phyloP scores from a whole-genome alignment of 2,888 invertebrate genomes.

The Leuctra nigra region DNA sequence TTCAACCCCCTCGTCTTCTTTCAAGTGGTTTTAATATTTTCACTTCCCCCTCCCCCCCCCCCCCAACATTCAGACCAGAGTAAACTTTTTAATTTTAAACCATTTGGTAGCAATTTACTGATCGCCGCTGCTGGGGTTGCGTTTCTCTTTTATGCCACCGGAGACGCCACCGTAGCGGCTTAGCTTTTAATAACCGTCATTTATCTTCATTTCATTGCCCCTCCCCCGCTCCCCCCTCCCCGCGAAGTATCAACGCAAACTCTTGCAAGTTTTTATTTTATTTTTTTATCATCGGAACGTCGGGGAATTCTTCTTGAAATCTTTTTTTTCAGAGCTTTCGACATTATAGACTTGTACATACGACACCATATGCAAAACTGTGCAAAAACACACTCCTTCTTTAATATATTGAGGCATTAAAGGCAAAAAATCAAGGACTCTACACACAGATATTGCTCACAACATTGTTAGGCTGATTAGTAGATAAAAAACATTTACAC shows the following conservation, averaged over 20 bases:
- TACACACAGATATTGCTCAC: too few relatives aligned
- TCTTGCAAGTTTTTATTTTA: background rate
- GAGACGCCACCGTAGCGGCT: background rate
- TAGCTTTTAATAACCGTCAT: conserved; percentile 20
- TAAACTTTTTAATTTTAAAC: conserved; percentile 11
- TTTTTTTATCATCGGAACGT: conserved; percentile 2
- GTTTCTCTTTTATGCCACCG: background rate
- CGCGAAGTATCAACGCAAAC: conserved; percentile 1
- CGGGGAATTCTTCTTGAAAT: background rate
- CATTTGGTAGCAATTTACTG: conserved; percentile 9
- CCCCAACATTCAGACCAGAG: background rate
- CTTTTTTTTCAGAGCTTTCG: conserved; percentile 13
- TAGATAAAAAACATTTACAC: too few relatives aligned
- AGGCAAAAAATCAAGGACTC: too few relatives aligned
- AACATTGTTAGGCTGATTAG: too few relatives aligned
- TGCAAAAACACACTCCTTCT: too few relatives aligned
- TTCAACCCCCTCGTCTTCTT: background rate
- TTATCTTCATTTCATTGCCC: conserved; percentile 22
- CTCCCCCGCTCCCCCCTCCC: background rate
- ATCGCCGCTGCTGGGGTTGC: background rate
- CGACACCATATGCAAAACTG: too few relatives aligned
- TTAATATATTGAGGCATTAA: too few relatives aligned
- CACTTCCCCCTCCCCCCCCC: background rate
- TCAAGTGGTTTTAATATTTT: conserved; percentile 7
- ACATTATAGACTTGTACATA: too few relatives aligned